Conservation (phyloP, 1,140 invertebrate genomes). For the Stenopsyche tienmushanensis region DNA sequence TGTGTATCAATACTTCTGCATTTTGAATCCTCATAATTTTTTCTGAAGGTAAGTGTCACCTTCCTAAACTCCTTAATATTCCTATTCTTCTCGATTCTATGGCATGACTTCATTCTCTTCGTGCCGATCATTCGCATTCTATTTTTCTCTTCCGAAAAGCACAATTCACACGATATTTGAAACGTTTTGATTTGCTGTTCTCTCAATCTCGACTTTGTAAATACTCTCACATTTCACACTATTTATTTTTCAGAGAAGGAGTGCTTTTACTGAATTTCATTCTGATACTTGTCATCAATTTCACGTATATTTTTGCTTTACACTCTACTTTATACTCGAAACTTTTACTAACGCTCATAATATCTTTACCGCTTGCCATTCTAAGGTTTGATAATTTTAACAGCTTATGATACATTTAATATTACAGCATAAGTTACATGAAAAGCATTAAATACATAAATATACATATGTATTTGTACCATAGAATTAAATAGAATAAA, state of each 20-base stretch:
- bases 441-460: no score
- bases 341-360: constrained; percentile 34
- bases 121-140: constrained; percentile 3
- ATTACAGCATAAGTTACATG: no score
- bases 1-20: constrained; percentile 37
- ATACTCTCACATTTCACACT: constrained; percentile 12
- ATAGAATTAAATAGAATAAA: no score
- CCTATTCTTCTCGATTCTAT: constrained; percentile 11
- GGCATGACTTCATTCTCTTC: constrained; percentile 23
- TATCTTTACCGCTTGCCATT: constrained; percentile 1
- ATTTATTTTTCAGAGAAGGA: constrained; percentile 26
- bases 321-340: constrained; percentile 38
- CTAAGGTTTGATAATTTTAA: no score
- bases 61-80: not conserved
- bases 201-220: constrained; percentile 1
- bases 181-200: constrained; percentile 19
- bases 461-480: no score
- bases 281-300: constrained; percentile 20
- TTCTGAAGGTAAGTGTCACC: constrained; percentile 24
- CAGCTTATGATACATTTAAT: no score
- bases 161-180: constrained; percentile 23
- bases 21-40: constrained; percentile 21
- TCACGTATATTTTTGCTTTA: constrained; percentile 20
- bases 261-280: constrained; percentile 15
- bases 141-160: constrained; percentile 19